phyloP scores from a whole-genome alignment of 2,113 vertebrate species.

The Arizona elegans region DNA sequence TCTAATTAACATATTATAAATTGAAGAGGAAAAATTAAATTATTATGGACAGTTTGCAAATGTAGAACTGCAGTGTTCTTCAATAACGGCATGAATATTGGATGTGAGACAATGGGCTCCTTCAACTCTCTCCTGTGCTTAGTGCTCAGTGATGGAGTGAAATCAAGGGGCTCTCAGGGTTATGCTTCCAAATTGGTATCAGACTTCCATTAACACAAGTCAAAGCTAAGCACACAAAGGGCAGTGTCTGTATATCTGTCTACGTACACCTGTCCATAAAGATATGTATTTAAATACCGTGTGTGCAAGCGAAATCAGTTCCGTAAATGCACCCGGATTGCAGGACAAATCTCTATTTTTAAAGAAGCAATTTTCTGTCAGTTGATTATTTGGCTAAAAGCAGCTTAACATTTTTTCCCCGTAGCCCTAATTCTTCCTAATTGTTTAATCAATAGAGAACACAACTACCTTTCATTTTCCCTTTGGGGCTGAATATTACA shows the following conservation, averaged over 20 bases:
- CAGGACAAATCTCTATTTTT: slow-evolving; percentile 44
- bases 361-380: slow-evolving; percentile 57
- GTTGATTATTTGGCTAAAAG: slow-evolving; percentile 59
- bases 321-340: slow-evolving; percentile 49
- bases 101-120: slow-evolving; percentile 52
- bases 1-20: slow-evolving; percentile 70
- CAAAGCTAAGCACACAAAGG: neutral
- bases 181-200: slow-evolving; percentile 22
- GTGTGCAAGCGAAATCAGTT: slow-evolving; percentile 54
- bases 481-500: neutral
- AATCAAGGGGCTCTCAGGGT: slow-evolving; percentile 45
- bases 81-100: slow-evolving; percentile 66
- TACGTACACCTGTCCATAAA: neutral
- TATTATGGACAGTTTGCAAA: slow-evolving; percentile 72
- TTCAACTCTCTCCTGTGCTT: slow-evolving; percentile 46
- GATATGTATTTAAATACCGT: slow-evolving; percentile 8
- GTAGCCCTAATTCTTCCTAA: slow-evolving; percentile 25
- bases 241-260: neutral
- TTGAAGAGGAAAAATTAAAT: slow-evolving; percentile 65
- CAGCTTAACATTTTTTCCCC: neutral
- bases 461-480: neutral
- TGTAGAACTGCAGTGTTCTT: slow-evolving; percentile 62
- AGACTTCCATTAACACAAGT: slow-evolving; percentile 54
- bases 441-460: slow-evolving; percentile 41
- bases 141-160: slow-evolving; percentile 21